Evolutionary conservation across 2,113 vertebrate species (phyloP), one percentile per base, ranked within the genome.

Genomic region (Sebastes fasciatus): DNA sequence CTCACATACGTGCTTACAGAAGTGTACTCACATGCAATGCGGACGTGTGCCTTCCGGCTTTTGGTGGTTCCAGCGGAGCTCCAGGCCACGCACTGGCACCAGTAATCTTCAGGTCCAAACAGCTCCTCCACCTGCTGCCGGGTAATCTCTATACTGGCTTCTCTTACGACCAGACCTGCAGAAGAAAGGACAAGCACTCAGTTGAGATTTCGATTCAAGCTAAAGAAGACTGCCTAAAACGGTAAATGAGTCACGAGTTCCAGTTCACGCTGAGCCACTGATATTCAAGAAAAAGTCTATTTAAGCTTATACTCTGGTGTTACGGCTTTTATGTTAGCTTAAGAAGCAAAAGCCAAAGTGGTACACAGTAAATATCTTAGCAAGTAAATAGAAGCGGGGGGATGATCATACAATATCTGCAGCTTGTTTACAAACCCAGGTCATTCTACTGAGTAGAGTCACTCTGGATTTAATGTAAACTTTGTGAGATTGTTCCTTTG

Each of bases 71-170:
- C 98, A 0, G 98, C 96, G 0, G 97, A 98, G 94, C 98, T 99
- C 98, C 98, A 99, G 81, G 98, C 98, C 11, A 99, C 98, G 4
- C 98, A 99, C 93, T 99, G 97, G 91, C 98, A 99, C 98, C 98
- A 99, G 92, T 97, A 99, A 89, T 98, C 97, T 89, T 98, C 98
- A 0, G 97, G 97, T 0, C 97, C 97, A 0, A 99, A 98, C 67
- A 98, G 94, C 90, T 99, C 97, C 88, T 99, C 98, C 0, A 99
- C 98, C 73, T 99, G 98, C 92, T 98, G 97, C 1, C 97, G 95
- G 0, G 97, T 97, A 68, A 99, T 97, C 94, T 99, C 97, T 63
- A 99, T 99, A 90, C 97, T 97, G 14, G 97, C 97, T 93, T 98
- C 98, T 57, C 97, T 94, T n/a, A 99, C 97, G 86, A 98, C 97